Evolutionary conservation across 2,113 vertebrate species (phyloP), one percentile per base, ranked within the genome.

Genomic region (Grallaria varia): DNA sequence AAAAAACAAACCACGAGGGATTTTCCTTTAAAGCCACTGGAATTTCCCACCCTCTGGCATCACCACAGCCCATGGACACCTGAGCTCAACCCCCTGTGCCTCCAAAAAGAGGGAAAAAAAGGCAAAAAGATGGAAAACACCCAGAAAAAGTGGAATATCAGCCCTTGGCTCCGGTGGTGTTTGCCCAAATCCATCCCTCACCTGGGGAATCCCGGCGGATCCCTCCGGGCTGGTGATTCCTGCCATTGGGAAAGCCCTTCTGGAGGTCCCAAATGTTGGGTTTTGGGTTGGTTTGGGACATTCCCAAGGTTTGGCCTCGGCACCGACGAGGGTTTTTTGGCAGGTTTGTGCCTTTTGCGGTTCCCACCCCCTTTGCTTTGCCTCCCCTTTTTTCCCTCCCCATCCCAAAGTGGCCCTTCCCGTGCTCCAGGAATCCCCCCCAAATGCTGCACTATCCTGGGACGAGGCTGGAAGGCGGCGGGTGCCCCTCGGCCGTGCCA

Each of bases 311-410:
- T 90, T 91, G 52, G 12, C 3, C 76, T 92, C 81, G 12, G 28
- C 56, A 47, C 91, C 73, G 44, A 72, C 73, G 35, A 12, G 81
- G 89, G 52, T 35, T 76, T 52, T 49, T 23, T 10, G 62, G 80
- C 72, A 76, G 93, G n/a, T 87, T 93, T 94, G 96, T 97, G 91
- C 96, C 97, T 96, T 89, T 96, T 89, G 93, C 87, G 93, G 93
- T 97, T 97, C 85, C 67, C 45, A 47, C 7, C 20, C 6, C 45
- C 45, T 47, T 47, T 47, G 4, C 24, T 37, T 39, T 45, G 23
- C 1, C 8, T 33, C 21, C n/a, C 22, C 45, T 20, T 31, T 33
- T 47, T 33, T 42, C 25, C 52, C 33, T 59, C 44, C 33, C 23
- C 89, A 35, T 92, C 96, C 96, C 93, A 45, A 84, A 66, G 87